These are phyloP conservation scores for Otus sunia DNA, from an alignment of 2,113 vertebrate species.

Conservation along the genomic window DNA sequence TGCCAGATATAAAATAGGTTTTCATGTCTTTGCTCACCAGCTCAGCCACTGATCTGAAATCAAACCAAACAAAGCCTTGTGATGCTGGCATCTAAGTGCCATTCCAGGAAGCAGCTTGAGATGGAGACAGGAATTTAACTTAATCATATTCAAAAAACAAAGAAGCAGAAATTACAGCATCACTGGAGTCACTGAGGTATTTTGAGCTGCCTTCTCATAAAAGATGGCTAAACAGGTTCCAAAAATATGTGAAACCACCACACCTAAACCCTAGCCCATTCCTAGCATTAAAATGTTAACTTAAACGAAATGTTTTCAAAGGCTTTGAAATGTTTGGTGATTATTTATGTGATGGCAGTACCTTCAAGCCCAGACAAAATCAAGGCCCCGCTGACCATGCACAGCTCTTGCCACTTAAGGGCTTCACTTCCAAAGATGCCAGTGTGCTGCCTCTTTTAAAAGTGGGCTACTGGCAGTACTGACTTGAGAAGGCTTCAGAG, in stretches of 20 bases:
- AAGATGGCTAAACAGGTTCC: constrained; percentile 63
- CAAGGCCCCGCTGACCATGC: background rate
- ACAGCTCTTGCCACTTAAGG: background rate
- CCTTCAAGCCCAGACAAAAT: background rate
- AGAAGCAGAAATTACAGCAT: constrained; percentile 48
- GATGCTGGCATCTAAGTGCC: background rate
- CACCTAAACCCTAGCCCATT: constrained; percentile 49
- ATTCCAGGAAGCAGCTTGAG: background rate
- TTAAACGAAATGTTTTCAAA: background rate
- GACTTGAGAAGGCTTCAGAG: background rate
- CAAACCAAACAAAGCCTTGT: background rate
- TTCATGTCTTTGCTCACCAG: background rate
- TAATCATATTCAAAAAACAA: constrained; percentile 44
- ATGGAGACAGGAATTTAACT: constrained; percentile 13
- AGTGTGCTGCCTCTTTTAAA: background rate
- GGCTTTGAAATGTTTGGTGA: constrained; percentile 8
- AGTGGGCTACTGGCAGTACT: background rate
- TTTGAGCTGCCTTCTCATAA: constrained; percentile 45
- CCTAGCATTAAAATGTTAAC: constrained; percentile 49
- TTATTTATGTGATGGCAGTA: background rate
- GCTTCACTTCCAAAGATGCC: background rate
- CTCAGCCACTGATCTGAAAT: background rate
- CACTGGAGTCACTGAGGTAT: constrained; percentile 26
- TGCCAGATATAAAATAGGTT: background rate
- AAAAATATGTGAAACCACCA: constrained; percentile 66